A percentile compares a stretch with the other conserved stretches of the same genome.
Evolutionary conservation across 2,113 vertebrate genomes (phyloP).

Genomic region (Empidonax traillii): DNA sequence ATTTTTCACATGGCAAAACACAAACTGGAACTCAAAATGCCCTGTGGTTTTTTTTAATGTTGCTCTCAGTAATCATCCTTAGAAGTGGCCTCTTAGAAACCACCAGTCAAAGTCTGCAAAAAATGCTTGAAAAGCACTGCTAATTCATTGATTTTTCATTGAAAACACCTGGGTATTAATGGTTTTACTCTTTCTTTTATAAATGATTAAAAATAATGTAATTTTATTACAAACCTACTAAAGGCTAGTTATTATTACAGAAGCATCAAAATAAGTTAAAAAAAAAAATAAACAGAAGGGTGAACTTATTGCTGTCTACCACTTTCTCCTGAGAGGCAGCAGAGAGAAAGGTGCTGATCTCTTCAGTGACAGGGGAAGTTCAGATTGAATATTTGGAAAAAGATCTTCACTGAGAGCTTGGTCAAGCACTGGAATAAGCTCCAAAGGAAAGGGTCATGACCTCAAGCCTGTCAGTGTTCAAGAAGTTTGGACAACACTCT

Average conservation of each 20-base stretch:
- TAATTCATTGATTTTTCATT: background rate
- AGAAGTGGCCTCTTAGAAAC: background rate
- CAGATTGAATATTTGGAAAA: background rate
- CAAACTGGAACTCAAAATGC: background rate
- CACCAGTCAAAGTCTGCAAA: background rate
- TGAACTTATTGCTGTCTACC: background rate
- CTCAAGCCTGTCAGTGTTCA: background rate
- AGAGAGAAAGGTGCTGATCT: background rate
- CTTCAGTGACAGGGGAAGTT: background rate
- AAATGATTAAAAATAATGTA: rapidly evolving
- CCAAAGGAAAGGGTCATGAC: background rate
- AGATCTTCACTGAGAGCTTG: background rate
- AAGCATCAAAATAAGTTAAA: background rate
- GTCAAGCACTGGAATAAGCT: background rate
- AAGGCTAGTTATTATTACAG: background rate
- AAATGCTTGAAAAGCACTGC: background rate
- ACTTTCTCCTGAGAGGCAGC: background rate
- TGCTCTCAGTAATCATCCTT: background rate
- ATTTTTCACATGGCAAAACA: background rate
- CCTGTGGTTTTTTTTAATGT: background rate
- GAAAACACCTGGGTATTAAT: background rate
- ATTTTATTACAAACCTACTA: background rate
- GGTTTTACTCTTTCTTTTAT: background rate
- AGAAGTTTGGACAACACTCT: background rate
- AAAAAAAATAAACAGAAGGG: background rate